Conservation (phyloP, 2,797 vertebrate species). For the Catharus ustulatus region DNA sequence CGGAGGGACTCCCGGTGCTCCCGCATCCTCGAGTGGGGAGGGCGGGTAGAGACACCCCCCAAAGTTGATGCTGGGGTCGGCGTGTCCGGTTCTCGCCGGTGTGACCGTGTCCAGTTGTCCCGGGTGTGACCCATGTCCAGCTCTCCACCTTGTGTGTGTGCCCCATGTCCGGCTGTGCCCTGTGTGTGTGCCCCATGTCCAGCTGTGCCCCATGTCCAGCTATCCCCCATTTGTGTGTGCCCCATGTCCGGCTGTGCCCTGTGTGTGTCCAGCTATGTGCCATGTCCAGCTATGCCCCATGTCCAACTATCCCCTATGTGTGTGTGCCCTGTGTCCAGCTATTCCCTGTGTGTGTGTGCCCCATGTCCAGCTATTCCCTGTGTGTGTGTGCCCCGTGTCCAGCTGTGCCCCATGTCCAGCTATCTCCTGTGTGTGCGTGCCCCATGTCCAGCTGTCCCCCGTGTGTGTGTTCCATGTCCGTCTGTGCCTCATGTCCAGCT, state of each 20-base stretch:
- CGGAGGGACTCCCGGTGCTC: background rate
- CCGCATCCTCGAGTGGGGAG: background rate
- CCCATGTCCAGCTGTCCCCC: background rate
- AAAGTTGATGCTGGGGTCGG: fast-evolving
- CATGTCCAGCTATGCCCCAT: too few relatives aligned
- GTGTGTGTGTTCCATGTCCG: background rate
- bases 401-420: background rate
- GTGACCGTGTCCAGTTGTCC: background rate
- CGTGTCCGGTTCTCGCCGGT: fast-evolving
- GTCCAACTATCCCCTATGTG: too few relatives aligned
- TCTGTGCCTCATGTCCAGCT: too few relatives aligned
- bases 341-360: too few relatives aligned
- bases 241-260: too few relatives aligned
- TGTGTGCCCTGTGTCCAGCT: background rate
- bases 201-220: fast-evolving
- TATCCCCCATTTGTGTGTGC: background rate
- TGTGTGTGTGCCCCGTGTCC: too few relatives aligned
- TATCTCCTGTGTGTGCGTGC: background rate
- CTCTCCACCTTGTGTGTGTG: background rate
- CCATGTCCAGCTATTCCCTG: too few relatives aligned
- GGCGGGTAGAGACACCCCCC: background rate
- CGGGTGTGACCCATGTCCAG: background rate
- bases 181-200: background rate
- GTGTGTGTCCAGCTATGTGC: too few relatives aligned
- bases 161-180: too few relatives aligned